Evolutionary conservation across 1,140 invertebrate genomes (phyloP).

Genomic region (Paramacrobiotus metropolitanus): DNA sequence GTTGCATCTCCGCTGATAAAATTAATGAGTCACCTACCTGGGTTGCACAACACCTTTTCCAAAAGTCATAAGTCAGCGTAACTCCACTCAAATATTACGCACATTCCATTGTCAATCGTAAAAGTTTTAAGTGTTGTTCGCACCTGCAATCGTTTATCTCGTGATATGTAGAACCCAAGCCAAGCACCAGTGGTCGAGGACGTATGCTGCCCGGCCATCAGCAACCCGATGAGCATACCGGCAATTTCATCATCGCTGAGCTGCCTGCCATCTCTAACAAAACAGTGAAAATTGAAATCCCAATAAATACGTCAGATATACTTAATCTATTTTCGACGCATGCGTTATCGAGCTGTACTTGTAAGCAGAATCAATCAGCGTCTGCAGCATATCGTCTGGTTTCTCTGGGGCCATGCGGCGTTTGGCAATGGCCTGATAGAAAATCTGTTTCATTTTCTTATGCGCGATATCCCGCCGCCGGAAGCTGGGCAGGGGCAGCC

Average conservation of each 20-base stretch:
- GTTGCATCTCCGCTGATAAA: not conserved
- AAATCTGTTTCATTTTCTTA: constrained; percentile 16
- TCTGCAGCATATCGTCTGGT: constrained; percentile 19
- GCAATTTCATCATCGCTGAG: constrained; percentile 18
- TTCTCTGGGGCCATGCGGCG: constrained; percentile 10
- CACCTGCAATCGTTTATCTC: constrained; percentile 16
- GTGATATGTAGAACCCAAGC: constrained; percentile 17
- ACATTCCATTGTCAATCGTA: too few species aligned
- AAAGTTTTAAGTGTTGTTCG: too few species aligned
- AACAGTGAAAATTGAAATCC: constrained; percentile 5
- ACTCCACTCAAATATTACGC: too few species aligned
- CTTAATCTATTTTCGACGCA: not conserved
- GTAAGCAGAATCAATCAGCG: constrained; percentile 17
- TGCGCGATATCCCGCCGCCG: constrained; percentile 16
- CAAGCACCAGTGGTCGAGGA: constrained; percentile 19
- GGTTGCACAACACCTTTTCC: too few species aligned
- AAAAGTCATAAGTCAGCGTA: too few species aligned
- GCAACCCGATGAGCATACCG: constrained; percentile 18
- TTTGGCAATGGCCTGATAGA: constrained; percentile 15
- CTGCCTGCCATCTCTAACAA: constrained; percentile 14
- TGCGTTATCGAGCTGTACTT: constrained; percentile 15
- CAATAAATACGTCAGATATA: not conserved
- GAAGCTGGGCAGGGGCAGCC: constrained; percentile 18
- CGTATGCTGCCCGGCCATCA: constrained; percentile 20
- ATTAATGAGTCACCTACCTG: not conserved